phyloP scores from a whole-genome alignment of 2,113 vertebrate species.

The Ptychochromis oligacanthus region DNA sequence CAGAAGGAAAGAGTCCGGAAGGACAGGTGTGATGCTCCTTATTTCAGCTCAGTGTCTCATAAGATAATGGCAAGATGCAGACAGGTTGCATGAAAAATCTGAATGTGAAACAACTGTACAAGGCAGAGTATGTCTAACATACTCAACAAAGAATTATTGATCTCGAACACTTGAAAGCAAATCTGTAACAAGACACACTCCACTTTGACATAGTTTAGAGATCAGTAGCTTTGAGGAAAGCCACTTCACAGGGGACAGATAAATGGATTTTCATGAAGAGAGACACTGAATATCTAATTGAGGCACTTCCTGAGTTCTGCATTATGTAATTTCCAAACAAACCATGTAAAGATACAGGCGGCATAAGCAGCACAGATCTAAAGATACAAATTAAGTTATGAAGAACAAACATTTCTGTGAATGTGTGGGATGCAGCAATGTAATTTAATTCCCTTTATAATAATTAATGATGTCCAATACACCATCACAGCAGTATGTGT shows the following conservation, averaged over 20 bases:
- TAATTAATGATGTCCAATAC: background rate
- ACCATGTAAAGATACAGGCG: background rate
- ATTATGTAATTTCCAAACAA: constrained; percentile 19
- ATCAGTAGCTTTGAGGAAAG: background rate
- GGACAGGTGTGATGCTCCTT: background rate
- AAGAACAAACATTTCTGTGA: constrained; percentile 6
- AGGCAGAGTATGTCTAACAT: background rate
- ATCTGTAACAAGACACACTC: constrained; percentile 6
- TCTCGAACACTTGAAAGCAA: background rate
- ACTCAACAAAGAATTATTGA: constrained; percentile 1
- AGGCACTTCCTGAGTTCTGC: background rate
- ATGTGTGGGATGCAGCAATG: background rate
- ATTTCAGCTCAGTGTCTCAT: constrained; percentile 1
- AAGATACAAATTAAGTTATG: background rate
- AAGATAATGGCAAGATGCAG: background rate
- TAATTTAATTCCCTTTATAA: background rate
- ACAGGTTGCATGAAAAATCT: background rate
- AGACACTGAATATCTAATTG: constrained; percentile 7
- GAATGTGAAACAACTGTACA: background rate
- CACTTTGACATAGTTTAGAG: constrained; percentile 2
- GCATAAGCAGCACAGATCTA: background rate
- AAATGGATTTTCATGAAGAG: constrained; percentile 6
- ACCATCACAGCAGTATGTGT: background rate
- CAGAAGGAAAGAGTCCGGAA: background rate
- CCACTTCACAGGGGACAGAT: constrained; percentile 12